phyloP scores from a whole-genome alignment of 1,140 invertebrate species.

The Littorina saxatilis region DNA sequence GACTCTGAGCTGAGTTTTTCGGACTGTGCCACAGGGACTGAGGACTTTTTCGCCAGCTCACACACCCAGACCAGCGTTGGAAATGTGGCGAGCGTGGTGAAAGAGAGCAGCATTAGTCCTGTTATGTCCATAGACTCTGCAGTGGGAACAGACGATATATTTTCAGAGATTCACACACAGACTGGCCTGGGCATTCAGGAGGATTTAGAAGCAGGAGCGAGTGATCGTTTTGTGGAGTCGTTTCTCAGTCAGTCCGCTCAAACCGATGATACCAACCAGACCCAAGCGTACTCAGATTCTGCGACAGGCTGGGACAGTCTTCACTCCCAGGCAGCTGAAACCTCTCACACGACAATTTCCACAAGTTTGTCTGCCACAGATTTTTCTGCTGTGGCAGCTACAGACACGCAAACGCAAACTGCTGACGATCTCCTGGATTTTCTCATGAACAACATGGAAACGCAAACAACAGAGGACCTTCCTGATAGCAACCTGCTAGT shows the following conservation, averaged over 20 bases:
- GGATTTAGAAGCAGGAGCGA: not conserved
- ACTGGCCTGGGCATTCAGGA: too few species aligned
- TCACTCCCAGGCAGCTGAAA: not conserved
- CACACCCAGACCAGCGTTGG: conserved; percentile 9
- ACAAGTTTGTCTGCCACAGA: not conserved
- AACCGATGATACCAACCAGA: not conserved
- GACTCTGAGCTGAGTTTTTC: conserved; percentile 22
- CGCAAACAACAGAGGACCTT: conserved; percentile 41
- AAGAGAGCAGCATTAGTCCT: too few species aligned
- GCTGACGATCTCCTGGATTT: conserved; percentile 40
- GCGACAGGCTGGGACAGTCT: not conserved
- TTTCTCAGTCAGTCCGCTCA: too few species aligned
- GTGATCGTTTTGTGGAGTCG: too few species aligned
- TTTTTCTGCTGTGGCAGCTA: not conserved
- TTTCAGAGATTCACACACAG: too few species aligned
- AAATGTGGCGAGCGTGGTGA: too few species aligned
- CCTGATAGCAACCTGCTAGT: conserved; percentile 1
- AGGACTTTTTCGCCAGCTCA: conserved; percentile 15
- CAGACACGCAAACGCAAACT: conserved; percentile 43
- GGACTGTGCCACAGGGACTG: conserved; percentile 13
- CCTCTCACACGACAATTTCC: conserved; percentile 7
- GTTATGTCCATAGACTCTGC: too few species aligned
- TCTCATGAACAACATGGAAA: conserved; percentile 47
- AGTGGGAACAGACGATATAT: too few species aligned
- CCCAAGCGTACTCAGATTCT: too few species aligned